A percentile compares a stretch with the other conserved stretches of the same genome.
Conservation (phyloP, 2,888 invertebrate genomes). For the Bibio marci region DNA sequence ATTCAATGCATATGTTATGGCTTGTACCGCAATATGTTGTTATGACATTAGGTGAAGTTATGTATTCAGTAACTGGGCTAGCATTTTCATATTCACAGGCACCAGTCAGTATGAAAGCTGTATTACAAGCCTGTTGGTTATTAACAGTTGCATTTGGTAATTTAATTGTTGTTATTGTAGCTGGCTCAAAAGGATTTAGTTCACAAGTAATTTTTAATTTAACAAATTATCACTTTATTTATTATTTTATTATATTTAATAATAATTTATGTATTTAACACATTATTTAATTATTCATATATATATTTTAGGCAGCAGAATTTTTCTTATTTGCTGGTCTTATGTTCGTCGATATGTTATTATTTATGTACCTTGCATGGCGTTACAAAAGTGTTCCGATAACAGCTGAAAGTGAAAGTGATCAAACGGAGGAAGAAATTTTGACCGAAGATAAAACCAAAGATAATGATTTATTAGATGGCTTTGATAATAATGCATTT, state of each 20-base stretch:
- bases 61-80: conserved; percentile 53
- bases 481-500: too few species aligned
- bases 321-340: conserved; percentile 79
- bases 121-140: conserved; percentile 84
- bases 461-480: too few species aligned
- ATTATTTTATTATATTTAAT: too few species aligned
- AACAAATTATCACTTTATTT: too few species aligned
- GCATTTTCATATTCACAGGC: conserved; percentile 55
- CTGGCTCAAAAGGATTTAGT: conserved; percentile 57
- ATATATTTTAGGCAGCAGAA: conserved; percentile 48
- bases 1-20: conserved; percentile 39
- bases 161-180: conserved; percentile 77
- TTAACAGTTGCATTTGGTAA: conserved; percentile 89
- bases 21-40: conserved; percentile 51
- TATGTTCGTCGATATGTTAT: conserved; percentile 67
- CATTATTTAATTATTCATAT: too few species aligned
- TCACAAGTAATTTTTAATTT: conserved; percentile 55
- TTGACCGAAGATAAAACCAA: too few species aligned
- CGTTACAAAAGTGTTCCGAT: too few species aligned
- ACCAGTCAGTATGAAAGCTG: conserved; percentile 75
- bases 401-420: too few species aligned
- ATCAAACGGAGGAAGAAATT: too few species aligned
- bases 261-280: too few species aligned
- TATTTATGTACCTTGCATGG: conserved; percentile 61
- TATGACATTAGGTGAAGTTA: conserved; percentile 42